A percentile compares a stretch with the other conserved stretches of the same genome.
phyloP scores from a whole-genome alignment of 1,140 invertebrate genomes.

The Calliopsis andreniformis region DNA sequence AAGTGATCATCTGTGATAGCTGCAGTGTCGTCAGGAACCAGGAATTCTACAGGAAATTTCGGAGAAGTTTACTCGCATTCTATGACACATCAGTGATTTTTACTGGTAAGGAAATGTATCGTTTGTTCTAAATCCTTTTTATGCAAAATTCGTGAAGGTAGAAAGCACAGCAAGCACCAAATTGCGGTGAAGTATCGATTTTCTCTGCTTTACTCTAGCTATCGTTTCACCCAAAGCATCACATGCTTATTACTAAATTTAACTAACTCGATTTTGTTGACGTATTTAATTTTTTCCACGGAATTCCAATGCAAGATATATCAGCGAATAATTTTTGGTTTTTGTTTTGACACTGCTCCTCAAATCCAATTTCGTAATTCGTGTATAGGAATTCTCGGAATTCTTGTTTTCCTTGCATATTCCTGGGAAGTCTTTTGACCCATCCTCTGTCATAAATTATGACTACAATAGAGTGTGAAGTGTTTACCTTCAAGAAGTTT shows the following conservation, averaged over 20 bases:
- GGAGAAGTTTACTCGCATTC: neutral
- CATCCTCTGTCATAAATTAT: too few species aligned
- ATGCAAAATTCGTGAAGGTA: neutral
- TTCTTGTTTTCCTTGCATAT: neutral
- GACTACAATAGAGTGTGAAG: too few species aligned
- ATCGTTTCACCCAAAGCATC: constrained; percentile 11
- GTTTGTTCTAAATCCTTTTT: neutral
- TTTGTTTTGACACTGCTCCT: neutral
- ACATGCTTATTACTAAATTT: neutral
- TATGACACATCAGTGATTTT: neutral
- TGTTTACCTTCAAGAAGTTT: too few species aligned
- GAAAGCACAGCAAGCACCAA: constrained; percentile 12
- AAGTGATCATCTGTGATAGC: constrained; percentile 24
- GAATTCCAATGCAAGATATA: too few species aligned
- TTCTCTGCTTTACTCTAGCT: constrained; percentile 37
- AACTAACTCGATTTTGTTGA: neutral
- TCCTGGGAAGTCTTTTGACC: too few species aligned
- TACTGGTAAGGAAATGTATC: constrained; percentile 25
- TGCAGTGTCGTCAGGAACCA: constrained; percentile 17
- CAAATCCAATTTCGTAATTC: neutral
- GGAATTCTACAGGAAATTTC: neutral
- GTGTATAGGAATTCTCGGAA: neutral
- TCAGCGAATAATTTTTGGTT: too few species aligned
- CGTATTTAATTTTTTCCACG: neutral
- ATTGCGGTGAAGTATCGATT: constrained; percentile 54